Conservation (phyloP, 1,140 invertebrate species). For the Ericerus pela region DNA sequence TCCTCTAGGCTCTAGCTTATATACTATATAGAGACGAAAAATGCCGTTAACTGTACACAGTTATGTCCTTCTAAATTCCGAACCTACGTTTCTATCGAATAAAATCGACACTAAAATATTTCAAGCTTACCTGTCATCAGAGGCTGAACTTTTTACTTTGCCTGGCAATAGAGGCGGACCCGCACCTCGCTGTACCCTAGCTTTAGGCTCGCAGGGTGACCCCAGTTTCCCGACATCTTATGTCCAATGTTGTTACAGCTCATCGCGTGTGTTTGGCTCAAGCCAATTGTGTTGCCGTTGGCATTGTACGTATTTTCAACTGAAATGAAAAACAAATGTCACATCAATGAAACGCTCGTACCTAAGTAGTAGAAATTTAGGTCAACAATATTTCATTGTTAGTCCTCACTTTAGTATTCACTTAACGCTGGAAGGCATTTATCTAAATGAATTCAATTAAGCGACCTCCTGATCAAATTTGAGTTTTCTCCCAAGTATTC, state of each 20-base stretch:
- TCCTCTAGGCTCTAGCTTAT: too few species aligned
- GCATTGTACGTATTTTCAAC: background rate
- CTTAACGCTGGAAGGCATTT: too few species aligned
- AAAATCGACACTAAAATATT: background rate
- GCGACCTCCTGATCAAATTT: too few species aligned
- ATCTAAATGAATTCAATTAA: too few species aligned
- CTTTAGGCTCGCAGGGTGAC: constrained; percentile 80
- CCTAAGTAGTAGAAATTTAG: too few species aligned
- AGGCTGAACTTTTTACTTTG: constrained; percentile 47
- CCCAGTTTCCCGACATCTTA: constrained; percentile 69
- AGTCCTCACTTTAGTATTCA: too few species aligned
- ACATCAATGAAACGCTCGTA: too few species aligned
- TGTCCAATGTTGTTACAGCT: constrained; percentile 2
- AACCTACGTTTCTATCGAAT: too few species aligned
- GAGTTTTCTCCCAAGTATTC: too few species aligned
- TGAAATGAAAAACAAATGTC: background rate
- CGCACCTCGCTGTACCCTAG: constrained; percentile 51
- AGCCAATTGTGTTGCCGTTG: constrained; percentile 49
- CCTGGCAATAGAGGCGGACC: constrained; percentile 56
- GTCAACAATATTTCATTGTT: too few species aligned
- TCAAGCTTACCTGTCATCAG: constrained; percentile 37
- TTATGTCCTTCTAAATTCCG: too few species aligned
- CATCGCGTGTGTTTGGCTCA: constrained; percentile 38
- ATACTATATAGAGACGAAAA: too few species aligned
- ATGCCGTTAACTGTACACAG: background rate